phyloP scores from a whole-genome alignment of 1,140 invertebrate genomes.

The Euwallacea fornicatus region DNA sequence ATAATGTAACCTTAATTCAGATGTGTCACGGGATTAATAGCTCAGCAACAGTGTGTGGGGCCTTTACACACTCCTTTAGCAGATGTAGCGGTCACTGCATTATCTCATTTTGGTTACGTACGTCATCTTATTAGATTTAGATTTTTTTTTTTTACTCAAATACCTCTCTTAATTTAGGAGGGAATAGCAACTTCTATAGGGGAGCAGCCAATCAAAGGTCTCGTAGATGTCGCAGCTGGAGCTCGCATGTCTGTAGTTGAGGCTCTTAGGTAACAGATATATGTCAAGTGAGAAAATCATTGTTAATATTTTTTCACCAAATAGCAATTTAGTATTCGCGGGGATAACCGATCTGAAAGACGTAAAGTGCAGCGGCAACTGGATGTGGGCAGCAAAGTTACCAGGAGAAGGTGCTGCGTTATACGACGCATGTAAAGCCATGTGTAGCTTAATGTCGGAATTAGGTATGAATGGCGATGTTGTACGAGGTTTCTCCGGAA shows the following conservation, averaged over 20 bases:
- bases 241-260: conserved; percentile 94
- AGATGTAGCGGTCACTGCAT: conserved; percentile 90
- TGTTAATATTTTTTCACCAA: not conserved
- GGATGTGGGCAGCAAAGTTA: conserved; percentile 99
- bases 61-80: conserved; percentile 93
- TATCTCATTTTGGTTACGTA: conserved; percentile 64
- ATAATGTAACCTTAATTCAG: conserved; percentile 18
- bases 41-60: conserved; percentile 97
- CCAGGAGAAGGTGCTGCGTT: conserved; percentile 86
- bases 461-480: conserved; percentile 59
- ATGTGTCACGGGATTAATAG: conserved; percentile 90
- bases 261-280: conserved; percentile 59
- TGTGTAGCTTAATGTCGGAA: conserved; percentile 83
- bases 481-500: no score
- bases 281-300: not conserved
- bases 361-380: conserved; percentile 96
- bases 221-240: conserved; percentile 78
- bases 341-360: conserved; percentile 80
- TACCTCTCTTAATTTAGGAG: conserved; percentile 55
- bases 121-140: conserved; percentile 11
- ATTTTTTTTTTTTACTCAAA: not conserved
- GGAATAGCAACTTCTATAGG: conserved; percentile 94
- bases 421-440: conserved; percentile 83
- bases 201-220: conserved; percentile 93
- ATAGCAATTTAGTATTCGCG: conserved; percentile 94